phyloP scores from a whole-genome alignment of 2,797 vertebrate genomes.

The Sardinella longiceps region DNA sequence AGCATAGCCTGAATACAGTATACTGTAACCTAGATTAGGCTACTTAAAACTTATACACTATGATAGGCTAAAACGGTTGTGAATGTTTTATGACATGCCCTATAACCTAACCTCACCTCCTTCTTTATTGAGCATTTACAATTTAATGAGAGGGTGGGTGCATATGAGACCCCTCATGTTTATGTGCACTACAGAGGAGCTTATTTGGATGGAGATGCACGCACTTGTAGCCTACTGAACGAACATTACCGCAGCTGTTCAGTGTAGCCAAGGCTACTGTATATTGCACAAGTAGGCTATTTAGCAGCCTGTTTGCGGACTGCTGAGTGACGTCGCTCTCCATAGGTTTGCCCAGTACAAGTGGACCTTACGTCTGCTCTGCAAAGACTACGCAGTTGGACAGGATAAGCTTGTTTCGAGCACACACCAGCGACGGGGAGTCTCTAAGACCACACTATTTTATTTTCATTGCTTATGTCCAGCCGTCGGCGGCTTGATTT shows the following conservation, averaged over 20 bases:
- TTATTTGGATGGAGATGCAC: neutral
- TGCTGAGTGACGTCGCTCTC: slow-evolving; percentile 26
- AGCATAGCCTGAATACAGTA: too few relatives aligned
- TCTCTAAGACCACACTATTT: neutral
- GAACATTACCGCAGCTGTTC: neutral
- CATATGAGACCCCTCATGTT: neutral
- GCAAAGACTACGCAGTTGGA: slow-evolving; percentile 29
- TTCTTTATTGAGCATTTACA: neutral
- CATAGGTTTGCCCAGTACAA: slow-evolving; percentile 34
- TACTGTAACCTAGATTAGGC: neutral
- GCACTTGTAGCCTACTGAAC: neutral
- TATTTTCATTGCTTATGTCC: neutral
- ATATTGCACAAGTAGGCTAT: too few relatives aligned
- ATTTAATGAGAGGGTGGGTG: neutral
- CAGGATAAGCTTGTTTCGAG: neutral
- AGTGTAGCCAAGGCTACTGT: too few relatives aligned
- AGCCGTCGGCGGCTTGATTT: neutral
- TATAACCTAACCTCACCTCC: neutral
- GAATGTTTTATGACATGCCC: too few relatives aligned
- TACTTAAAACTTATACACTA: neutral
- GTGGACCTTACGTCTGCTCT: slow-evolving; percentile 37
- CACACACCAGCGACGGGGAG: neutral
- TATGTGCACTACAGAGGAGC: neutral
- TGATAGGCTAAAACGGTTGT: too few relatives aligned
- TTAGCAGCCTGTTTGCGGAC: neutral